Percentiles rank a stretch among this genome's conserved stretches.
Evolutionary conservation across 2,888 invertebrate species (phyloP).

Genomic region (Drosophila diplacantha): DNA sequence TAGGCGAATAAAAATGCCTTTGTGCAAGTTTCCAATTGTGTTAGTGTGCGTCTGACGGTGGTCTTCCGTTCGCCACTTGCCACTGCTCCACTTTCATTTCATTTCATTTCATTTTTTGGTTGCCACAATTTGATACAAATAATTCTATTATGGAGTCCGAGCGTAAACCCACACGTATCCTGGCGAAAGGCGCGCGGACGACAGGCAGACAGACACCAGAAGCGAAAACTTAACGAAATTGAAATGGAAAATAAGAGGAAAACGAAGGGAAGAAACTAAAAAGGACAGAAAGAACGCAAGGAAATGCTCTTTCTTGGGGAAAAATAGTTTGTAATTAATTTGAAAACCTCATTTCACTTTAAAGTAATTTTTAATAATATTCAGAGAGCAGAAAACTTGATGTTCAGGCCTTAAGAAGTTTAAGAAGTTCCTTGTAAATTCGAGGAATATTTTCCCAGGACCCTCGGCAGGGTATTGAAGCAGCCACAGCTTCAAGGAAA

Average conservation of each 20-base stretch:
- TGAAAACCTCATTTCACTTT: neutral
- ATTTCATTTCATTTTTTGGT: conserved; percentile 43
- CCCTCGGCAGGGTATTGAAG: conserved; percentile 8
- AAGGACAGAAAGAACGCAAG: no score
- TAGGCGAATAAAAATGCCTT: conserved; percentile 52
- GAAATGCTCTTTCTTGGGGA: neutral
- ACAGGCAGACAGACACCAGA: conserved; percentile 21
- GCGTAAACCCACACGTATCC: conserved; percentile 41
- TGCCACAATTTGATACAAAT: conserved; percentile 71
- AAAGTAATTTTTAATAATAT: neutral
- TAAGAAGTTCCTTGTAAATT: neutral
- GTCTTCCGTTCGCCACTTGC: conserved; percentile 1
- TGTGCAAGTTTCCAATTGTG: conserved; percentile 62
- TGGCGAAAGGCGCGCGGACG: conserved; percentile 16
- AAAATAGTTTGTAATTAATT: neutral
- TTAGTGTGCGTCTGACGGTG: conserved; percentile 38
- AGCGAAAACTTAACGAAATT: conserved; percentile 51
- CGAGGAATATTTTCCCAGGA: neutral
- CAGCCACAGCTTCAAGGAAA: conserved; percentile 23
- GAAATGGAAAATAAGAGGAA: conserved; percentile 45
- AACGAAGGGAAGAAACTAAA: neutral
- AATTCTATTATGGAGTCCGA: conserved; percentile 65
- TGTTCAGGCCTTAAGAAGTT: no score
- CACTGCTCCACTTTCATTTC: conserved; percentile 49
- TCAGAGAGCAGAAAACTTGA: neutral